Evolutionary conservation across 2,113 vertebrate species (phyloP).

Genomic region (Nothobranchius kuhntae): DNA sequence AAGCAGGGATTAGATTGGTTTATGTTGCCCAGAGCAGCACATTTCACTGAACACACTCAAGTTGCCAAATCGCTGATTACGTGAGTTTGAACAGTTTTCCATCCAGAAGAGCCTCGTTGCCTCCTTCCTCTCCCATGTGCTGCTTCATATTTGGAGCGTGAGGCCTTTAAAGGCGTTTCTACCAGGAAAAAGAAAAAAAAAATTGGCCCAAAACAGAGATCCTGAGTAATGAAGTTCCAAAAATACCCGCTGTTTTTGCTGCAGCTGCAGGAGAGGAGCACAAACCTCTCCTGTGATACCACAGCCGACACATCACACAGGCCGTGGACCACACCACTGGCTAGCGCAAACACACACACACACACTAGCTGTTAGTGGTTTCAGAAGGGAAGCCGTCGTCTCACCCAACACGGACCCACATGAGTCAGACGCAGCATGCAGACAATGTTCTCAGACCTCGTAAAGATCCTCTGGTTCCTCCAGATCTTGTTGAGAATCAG

Average conservation of each 20-base stretch:
- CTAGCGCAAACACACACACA: slow-evolving; percentile 36
- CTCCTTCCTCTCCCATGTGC: not conserved
- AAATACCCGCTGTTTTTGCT: slow-evolving; percentile 54
- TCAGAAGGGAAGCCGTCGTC: slow-evolving; percentile 57
- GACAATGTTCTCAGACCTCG: slow-evolving; percentile 60
- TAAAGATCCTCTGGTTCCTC: slow-evolving; percentile 25
- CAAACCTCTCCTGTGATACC: slow-evolving; percentile 54
- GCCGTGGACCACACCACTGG: slow-evolving; percentile 69
- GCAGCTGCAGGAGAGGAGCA: slow-evolving; percentile 42
- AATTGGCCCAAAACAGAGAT: slow-evolving; percentile 27
- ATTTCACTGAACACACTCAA: slow-evolving; percentile 52
- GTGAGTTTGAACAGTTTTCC: slow-evolving; percentile 56
- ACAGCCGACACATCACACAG: slow-evolving; percentile 67
- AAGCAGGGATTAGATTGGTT: slow-evolving; percentile 69
- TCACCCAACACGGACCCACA: slow-evolving; percentile 64
- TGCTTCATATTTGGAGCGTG: slow-evolving; percentile 7
- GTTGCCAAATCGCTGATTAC: slow-evolving; percentile 63
- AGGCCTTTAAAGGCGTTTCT: slow-evolving; percentile 30
- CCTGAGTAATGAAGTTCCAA: slow-evolving; percentile 46
- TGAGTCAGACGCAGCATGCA: slow-evolving; percentile 49
- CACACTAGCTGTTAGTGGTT: slow-evolving; percentile 73
- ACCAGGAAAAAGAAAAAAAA: not conserved
- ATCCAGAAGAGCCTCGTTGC: slow-evolving; percentile 12
- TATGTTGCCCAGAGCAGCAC: slow-evolving; percentile 61
- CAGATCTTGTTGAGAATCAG: not conserved